Conservation (phyloP, 2,113 vertebrate genomes). For the Sterrhoptilus dennistouni region DNA sequence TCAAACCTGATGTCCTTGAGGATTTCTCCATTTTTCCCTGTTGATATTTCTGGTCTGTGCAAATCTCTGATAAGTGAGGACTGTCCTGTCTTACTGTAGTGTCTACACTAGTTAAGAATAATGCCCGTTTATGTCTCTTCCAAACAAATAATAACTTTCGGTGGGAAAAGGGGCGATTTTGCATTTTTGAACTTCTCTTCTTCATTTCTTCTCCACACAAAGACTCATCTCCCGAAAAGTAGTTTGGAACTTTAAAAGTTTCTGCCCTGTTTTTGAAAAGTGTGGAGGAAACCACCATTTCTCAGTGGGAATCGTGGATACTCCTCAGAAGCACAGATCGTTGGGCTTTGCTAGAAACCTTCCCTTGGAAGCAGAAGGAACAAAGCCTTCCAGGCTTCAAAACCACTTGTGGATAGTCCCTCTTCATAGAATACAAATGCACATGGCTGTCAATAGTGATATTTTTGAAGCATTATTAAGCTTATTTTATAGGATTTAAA, state of each 20-base stretch:
- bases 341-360: not conserved
- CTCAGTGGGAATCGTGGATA: not conserved
- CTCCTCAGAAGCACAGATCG: not conserved
- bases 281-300: not conserved
- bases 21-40: not conserved
- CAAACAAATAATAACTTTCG: not conserved
- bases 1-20: not conserved
- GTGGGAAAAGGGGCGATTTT: not conserved
- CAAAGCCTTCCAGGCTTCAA: slow-evolving; percentile 24
- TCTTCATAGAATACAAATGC: not conserved
- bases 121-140: not conserved
- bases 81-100: not conserved
- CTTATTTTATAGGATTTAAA: not conserved
- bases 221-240: not conserved
- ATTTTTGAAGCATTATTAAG: not conserved
- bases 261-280: not conserved
- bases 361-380: not conserved
- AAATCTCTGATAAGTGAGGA: not conserved
- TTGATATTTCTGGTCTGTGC: not conserved
- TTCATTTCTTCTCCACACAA: not conserved
- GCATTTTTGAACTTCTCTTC: not conserved
- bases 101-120: not conserved
- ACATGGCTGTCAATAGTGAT: not conserved
- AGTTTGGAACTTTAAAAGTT: not conserved
- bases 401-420: not conserved